These are phyloP conservation scores for Apamea sordens DNA, from an alignment of 2,888 invertebrate species.

Conservation along the genomic window DNA sequence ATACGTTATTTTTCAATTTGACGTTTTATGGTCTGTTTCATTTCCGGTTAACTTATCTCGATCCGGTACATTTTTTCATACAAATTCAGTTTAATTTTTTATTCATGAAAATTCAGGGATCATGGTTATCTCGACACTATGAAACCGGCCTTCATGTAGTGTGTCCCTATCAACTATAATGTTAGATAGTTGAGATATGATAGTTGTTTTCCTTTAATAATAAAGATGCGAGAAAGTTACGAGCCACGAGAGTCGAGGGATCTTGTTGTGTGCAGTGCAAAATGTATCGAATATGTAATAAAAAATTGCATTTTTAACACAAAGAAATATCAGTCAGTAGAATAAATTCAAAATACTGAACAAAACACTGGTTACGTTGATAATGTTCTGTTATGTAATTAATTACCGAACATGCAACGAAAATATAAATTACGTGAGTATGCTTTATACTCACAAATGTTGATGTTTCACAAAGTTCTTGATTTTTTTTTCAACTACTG, in stretches of 20 bases:
- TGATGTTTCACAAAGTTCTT: background rate
- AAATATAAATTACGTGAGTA: background rate
- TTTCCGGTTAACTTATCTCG: background rate
- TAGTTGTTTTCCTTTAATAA: slow-evolving; percentile 2
- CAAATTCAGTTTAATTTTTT: background rate
- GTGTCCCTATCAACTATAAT: background rate
- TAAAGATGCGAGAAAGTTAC: background rate
- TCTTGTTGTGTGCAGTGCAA: background rate
- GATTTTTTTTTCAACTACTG: background rate
- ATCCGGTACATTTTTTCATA: background rate
- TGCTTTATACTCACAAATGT: slow-evolving; percentile 1
- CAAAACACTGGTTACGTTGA: slow-evolving; percentile 1
- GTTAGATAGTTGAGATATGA: background rate
- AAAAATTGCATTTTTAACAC: background rate
- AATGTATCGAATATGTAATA: background rate
- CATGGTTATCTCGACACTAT: too few species aligned
- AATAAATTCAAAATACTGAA: slow-evolving; percentile 6
- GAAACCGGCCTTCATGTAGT: background rate
- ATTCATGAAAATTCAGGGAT: background rate
- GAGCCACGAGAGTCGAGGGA: background rate
- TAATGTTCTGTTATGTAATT: slow-evolving; percentile 4
- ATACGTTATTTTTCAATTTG: slow-evolving; percentile 26
- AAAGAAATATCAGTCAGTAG: background rate
- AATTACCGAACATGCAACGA: slow-evolving; percentile 7
- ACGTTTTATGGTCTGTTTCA: slow-evolving; percentile 9